Percentiles rank a stretch among this genome's conserved stretches.
These are phyloP conservation scores for Diarsia rubi DNA, from an alignment of 2,888 invertebrate genomes.

Conservation along the genomic window DNA sequence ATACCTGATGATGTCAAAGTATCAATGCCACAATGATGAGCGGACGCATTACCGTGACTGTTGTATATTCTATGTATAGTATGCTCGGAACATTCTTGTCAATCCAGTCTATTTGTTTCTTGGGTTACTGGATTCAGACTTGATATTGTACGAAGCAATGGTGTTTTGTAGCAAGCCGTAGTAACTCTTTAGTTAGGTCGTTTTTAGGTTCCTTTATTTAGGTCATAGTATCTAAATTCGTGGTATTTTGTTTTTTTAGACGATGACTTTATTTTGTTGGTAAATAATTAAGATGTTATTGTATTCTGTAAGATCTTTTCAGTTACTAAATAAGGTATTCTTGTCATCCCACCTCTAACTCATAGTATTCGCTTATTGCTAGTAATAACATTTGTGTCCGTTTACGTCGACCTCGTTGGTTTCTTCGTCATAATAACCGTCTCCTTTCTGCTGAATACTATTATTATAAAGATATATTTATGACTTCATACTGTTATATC, in stretches of 20 bases:
- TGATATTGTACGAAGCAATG: background rate
- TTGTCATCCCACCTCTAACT: background rate
- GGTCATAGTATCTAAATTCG: background rate
- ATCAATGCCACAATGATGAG: slow-evolving; percentile 41
- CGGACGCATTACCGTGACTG: slow-evolving; percentile 26
- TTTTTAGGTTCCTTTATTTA: background rate
- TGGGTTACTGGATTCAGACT: slow-evolving; percentile 13
- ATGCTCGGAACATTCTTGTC: slow-evolving; percentile 19
- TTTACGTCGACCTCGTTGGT: slow-evolving; percentile 24
- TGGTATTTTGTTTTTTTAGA: background rate
- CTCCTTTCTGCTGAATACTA: slow-evolving; percentile 41
- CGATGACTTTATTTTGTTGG: background rate
- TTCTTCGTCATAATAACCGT: slow-evolving; percentile 37
- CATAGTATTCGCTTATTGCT: background rate
- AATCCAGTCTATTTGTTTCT: slow-evolving; percentile 20
- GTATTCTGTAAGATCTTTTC: background rate
- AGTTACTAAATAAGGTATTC: slow-evolving; percentile 1
- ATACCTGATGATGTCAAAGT: slow-evolving; percentile 34
- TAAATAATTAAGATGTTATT: background rate
- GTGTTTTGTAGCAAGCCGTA: background rate
- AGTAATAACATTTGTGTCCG: slow-evolving; percentile 6
- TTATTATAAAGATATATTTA: slow-evolving; percentile 35
- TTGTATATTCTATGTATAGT: slow-evolving; percentile 23
- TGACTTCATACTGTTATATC: slow-evolving; percentile 44
- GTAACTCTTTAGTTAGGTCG: background rate